A percentile compares a stretch with the other conserved stretches of the same genome.
Evolutionary conservation across 2,888 invertebrate species (phyloP).

Genomic region (Ochropleura plecta): DNA sequence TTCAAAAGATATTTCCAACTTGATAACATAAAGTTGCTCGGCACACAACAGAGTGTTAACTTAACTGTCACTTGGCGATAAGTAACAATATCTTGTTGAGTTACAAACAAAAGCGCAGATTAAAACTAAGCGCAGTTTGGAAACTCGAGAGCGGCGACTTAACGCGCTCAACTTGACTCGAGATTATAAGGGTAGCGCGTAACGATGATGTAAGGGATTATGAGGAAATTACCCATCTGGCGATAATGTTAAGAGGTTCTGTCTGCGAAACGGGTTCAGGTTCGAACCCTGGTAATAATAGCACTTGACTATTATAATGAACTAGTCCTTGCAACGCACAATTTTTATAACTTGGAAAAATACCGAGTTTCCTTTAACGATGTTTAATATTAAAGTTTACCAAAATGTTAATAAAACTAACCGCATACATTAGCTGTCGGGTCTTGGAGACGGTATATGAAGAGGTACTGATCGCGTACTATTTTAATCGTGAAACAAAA

Average conservation of each 20-base stretch:
- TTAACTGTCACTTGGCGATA: slow-evolving; percentile 34
- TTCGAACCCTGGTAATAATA: not conserved
- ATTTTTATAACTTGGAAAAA: not conserved
- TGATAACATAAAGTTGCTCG: slow-evolving; percentile 14
- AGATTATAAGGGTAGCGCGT: slow-evolving; percentile 4
- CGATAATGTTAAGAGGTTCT: not conserved
- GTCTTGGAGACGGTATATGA: not conserved
- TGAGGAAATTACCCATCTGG: slow-evolving; percentile 14
- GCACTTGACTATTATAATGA: not conserved
- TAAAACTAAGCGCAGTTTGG: slow-evolving; percentile 35
- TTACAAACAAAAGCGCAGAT: slow-evolving; percentile 40
- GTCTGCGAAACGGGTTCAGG: not conserved
- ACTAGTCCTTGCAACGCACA: not conserved
- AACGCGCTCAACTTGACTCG: slow-evolving; percentile 17
- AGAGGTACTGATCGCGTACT: not conserved
- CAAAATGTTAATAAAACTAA: not conserved
- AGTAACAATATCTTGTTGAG: slow-evolving; percentile 18
- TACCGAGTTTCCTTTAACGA: not conserved
- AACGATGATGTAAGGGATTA: slow-evolving; percentile 21
- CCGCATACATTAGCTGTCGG: not conserved
- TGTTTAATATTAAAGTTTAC: not conserved
- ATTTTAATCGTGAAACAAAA: not conserved
- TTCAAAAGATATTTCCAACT: slow-evolving; percentile 4
- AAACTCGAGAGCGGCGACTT: not conserved
- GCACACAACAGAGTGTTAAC: slow-evolving; percentile 11